These are phyloP conservation scores for Pristionchus japonicus DNA, from an alignment of 2,888 invertebrate species.

Conservation along the genomic window DNA sequence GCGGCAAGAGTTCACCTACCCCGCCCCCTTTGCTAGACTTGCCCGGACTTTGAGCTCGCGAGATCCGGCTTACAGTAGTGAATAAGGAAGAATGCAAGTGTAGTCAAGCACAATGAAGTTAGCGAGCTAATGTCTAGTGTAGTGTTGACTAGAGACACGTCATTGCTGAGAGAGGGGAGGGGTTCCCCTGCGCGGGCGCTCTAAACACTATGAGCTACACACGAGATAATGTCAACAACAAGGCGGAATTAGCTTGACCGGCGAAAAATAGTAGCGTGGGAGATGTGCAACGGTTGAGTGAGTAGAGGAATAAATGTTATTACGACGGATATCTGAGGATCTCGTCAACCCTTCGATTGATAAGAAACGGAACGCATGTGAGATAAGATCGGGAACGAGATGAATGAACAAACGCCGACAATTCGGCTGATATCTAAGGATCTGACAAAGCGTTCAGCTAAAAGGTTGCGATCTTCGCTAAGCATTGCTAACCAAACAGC, in stretches of 20 bases:
- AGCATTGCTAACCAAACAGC: neutral
- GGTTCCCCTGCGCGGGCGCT: neutral
- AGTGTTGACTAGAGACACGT: neutral
- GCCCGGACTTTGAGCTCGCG: neutral
- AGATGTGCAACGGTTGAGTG: neutral
- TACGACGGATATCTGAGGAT: neutral
- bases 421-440: too few species aligned
- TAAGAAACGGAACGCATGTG: too few species aligned
- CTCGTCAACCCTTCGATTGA: too few species aligned
- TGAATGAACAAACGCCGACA: too few species aligned
- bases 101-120: neutral
- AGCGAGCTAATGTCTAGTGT: neutral
- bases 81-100: neutral
- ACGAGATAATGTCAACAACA: neutral
- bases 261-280: neutral
- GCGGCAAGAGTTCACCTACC: neutral
- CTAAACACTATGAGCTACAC: too few species aligned
- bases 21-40: neutral
- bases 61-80: neutral
- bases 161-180: neutral
- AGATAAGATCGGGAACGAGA: too few species aligned
- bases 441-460: neutral
- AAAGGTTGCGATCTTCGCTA: neutral
- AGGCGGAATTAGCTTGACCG: neutral
- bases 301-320: too few species aligned